Evolutionary conservation across 2,888 invertebrate species (phyloP), one percentile per base, ranked within the genome.

Genomic region (Enoplolaimus lenunculus): DNA sequence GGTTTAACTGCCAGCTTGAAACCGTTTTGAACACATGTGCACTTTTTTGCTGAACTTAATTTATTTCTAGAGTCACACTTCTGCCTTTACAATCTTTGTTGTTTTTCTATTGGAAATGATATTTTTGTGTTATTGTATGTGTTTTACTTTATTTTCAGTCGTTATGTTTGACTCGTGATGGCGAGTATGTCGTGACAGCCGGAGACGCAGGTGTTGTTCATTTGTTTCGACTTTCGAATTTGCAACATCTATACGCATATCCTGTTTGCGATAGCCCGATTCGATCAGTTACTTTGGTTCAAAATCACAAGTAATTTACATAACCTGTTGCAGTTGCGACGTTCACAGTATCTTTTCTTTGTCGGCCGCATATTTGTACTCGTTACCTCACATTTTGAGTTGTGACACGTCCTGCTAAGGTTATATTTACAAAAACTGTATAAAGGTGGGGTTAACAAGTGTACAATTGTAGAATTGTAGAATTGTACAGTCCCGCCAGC

Each of bases 101-200:
- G 16, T 67, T 21, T 30, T 28, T 67, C 26, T 68, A 26, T 67
- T 57, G 16, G 13, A 57, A 21, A 57, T 26, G 57, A 57, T 57
- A 21, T 57, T 68, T 68, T 68, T 68, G 29, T 68, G 3, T 68
- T 3, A 7, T 21, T 67, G 3, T 68, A n/a, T 67, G 33, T 35
- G 21, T 67, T 59, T 64, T 64, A 69, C 7, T 71, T 70, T 70
- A 29, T 2, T 65, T 66, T 69, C 67, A 68, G 65, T 72, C 69
- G 28, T 26, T 71, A 57, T 68, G 60, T 13, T 68, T 97, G 81
- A 95, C 93, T 75, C 89, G 97, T 71, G 97, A 98, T 85, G 98
- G 98, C 75, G 97, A 98, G 85, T 98, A 97, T 84, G 86, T 98
- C 82, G 92, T 95, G 87, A 90, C 94, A 76, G 97, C 93, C 74